Conservation (phyloP, 2,888 invertebrate species). For the Villa cingulata region DNA sequence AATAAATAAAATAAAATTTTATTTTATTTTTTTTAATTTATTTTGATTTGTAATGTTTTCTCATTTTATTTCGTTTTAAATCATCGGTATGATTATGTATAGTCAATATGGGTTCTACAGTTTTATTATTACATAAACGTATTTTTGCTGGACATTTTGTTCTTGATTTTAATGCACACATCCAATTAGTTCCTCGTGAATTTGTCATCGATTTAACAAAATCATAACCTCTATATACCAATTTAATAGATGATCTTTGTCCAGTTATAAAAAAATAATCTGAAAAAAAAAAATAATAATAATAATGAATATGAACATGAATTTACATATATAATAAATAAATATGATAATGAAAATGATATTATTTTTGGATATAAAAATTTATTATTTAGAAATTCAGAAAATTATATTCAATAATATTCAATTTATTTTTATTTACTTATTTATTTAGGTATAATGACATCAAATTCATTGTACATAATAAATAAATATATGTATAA, state of each 20-base stretch:
- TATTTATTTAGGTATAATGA: too few relatives aligned
- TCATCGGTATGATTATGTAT: slow-evolving; percentile 26
- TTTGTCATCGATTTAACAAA: slow-evolving; percentile 31
- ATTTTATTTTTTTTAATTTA: background rate
- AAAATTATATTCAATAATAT: too few relatives aligned
- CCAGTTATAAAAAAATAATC: slow-evolving; percentile 25
- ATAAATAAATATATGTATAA: too few relatives aligned
- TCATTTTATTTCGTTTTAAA: background rate
- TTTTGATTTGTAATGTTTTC: background rate
- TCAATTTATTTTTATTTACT: too few relatives aligned
- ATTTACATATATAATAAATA: too few relatives aligned
- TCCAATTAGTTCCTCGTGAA: slow-evolving; percentile 31
- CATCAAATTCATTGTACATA: too few relatives aligned
- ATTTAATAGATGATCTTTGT: slow-evolving; percentile 28
- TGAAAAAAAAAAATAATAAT: slow-evolving; percentile 1
- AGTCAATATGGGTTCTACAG: slow-evolving; percentile 24
- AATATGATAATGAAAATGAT: too few relatives aligned
- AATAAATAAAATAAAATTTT: background rate
- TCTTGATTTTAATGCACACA: slow-evolving; percentile 30
- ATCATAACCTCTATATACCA: slow-evolving; percentile 27
- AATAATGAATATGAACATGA: too few relatives aligned
- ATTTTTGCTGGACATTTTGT: slow-evolving; percentile 31
- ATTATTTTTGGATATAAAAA: too few relatives aligned
- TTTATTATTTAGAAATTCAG: too few relatives aligned
- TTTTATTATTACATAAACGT: slow-evolving; percentile 21